These are phyloP conservation scores for Garrulus glandarius DNA, from an alignment of 2,797 vertebrate genomes.

Conservation along the genomic window DNA sequence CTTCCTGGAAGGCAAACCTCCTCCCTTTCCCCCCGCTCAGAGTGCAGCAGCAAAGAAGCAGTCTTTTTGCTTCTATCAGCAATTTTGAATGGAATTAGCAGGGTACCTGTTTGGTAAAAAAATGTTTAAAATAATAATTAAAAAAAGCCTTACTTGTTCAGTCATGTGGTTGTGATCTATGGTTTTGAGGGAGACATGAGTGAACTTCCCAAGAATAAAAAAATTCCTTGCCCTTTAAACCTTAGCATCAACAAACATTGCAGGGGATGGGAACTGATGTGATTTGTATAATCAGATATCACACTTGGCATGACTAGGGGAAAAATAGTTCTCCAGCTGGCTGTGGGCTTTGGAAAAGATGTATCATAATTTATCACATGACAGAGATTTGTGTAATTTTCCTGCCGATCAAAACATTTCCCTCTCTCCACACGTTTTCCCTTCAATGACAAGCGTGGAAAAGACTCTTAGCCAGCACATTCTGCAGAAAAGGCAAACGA, in stretches of 20 bases:
- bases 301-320: conserved; percentile 33
- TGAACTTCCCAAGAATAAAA: not conserved
- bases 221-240: conserved; percentile 14
- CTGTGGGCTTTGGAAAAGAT: conserved; percentile 63
- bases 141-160: not conserved
- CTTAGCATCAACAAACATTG: not conserved
- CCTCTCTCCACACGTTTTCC: not conserved
- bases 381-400: conserved; percentile 53
- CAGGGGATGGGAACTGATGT: not conserved
- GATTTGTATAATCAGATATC: conserved; percentile 50
- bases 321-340: conserved; percentile 56
- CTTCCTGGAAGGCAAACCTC: not conserved
- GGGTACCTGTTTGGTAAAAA: not conserved
- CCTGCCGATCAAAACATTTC: conserved; percentile 42
- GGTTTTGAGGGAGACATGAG: not conserved
- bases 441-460: not conserved
- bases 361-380: conserved; percentile 55
- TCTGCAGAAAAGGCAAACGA: not conserved
- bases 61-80: not conserved
- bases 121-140: not conserved
- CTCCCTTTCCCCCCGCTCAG: not conserved
- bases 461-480: conserved; percentile 20
- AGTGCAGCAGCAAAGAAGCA: not conserved
- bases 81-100: not conserved
- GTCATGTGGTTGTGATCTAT: not conserved